Evolutionary conservation across 2,797 vertebrate genomes (phyloP).

Genomic region (Naso thynnoides): DNA sequence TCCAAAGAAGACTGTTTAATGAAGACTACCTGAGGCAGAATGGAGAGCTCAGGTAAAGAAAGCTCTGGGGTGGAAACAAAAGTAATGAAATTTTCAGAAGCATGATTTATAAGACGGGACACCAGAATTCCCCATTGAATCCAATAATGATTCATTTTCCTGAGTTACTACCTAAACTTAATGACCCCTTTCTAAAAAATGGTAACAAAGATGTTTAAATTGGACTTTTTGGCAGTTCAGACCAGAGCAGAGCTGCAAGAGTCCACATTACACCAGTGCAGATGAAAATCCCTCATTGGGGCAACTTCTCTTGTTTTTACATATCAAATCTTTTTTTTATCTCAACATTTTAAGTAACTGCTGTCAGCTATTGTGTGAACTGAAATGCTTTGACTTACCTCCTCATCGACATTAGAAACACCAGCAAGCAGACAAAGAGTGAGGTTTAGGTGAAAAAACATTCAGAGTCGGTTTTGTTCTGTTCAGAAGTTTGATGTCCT

Average conservation of each 20-base stretch:
- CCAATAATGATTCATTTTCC: constrained; percentile 9
- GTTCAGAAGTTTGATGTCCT: neutral
- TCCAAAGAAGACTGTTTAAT: too few species aligned
- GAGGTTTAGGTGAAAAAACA: constrained; percentile 11
- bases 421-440: constrained; percentile 4
- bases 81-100: neutral
- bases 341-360: constrained; percentile 45
- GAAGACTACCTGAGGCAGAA: too few species aligned
- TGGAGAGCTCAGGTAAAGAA: neutral
- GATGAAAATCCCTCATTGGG: constrained; percentile 1
- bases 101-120: neutral
- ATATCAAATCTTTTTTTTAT: constrained; percentile 43
- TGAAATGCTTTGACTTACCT: constrained; percentile 17
- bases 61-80: neutral
- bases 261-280: neutral
- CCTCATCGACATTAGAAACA: constrained; percentile 39
- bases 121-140: neutral
- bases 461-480: neutral
- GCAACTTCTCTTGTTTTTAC: neutral
- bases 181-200: neutral
- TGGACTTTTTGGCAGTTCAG: neutral
- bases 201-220: too few species aligned
- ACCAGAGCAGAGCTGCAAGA: neutral
- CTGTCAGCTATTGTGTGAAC: constrained; percentile 53
- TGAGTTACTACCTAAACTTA: neutral